A percentile compares a stretch with the other conserved stretches of the same genome.
phyloP scores from a whole-genome alignment of 2,113 vertebrate genomes.

The Beaufortia kweichowensis region DNA sequence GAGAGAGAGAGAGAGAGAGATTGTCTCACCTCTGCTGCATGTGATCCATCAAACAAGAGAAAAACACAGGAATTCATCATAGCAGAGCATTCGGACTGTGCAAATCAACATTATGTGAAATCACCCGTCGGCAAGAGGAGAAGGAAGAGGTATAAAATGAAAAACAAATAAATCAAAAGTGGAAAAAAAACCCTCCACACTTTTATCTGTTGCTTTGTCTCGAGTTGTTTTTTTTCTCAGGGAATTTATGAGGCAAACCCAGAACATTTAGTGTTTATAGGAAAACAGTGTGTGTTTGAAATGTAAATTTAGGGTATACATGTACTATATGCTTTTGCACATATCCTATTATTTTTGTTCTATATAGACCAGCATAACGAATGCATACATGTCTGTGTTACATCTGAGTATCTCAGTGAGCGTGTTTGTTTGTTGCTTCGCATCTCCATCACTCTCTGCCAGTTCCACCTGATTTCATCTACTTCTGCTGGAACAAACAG shows the following conservation, averaged over 20 bases:
- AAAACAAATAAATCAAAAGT: slow-evolving; percentile 68
- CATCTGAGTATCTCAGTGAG: background rate
- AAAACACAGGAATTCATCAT: slow-evolving; percentile 64
- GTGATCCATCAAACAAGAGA: slow-evolving; percentile 58
- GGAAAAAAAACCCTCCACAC: slow-evolving; percentile 59
- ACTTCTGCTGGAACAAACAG: slow-evolving; percentile 63
- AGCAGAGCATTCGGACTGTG: slow-evolving; percentile 58
- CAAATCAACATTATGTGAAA: slow-evolving; percentile 71
- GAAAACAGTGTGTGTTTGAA: background rate
- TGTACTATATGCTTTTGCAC: background rate
- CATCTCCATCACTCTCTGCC: slow-evolving; percentile 59
- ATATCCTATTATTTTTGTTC: background rate
- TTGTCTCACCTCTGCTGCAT: slow-evolving; percentile 44
- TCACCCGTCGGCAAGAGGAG: slow-evolving; percentile 50
- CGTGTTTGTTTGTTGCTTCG: slow-evolving; percentile 12
- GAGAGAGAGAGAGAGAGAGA: slow-evolving; percentile 31
- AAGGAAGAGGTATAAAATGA: slow-evolving; percentile 53
- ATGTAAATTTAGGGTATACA: background rate
- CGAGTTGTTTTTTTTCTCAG: slow-evolving; percentile 13
- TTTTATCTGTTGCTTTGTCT: slow-evolving; percentile 58
- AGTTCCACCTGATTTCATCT: slow-evolving; percentile 60
- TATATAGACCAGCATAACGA: too few relatives aligned
- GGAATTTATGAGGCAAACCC: slow-evolving; percentile 1
- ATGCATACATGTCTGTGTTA: background rate
- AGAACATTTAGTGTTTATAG: background rate